Evolutionary conservation across 2,888 invertebrate genomes (phyloP).

Genomic region (Belgica antarctica): DNA sequence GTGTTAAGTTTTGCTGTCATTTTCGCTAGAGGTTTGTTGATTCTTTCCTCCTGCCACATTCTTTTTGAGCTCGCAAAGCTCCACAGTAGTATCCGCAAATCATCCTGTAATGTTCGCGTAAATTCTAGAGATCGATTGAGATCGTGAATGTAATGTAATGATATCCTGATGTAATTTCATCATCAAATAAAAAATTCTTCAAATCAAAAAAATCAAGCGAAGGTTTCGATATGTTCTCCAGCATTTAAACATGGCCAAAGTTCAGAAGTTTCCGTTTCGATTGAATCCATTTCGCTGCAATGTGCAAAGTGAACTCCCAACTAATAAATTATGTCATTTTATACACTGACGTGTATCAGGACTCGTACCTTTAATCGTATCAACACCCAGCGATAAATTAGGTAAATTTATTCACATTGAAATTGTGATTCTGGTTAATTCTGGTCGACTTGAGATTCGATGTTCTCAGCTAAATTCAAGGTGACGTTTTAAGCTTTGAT

Average conservation of each 20-base stretch:
- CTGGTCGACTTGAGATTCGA: neutral
- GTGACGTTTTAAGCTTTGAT: neutral
- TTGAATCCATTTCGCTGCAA: neutral
- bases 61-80: too few relatives aligned
- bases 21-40: too few relatives aligned
- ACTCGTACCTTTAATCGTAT: neutral
- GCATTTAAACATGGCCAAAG: neutral
- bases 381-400: neutral
- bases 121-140: too few relatives aligned
- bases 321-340: neutral
- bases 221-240: slow-evolving; percentile 10
- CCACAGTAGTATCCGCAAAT: too few relatives aligned
- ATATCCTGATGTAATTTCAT: too few relatives aligned
- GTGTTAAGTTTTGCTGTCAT: too few relatives aligned
- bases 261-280: neutral
- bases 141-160: too few relatives aligned
- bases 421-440: neutral
- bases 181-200: neutral
- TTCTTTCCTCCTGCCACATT: too few relatives aligned
- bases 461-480: neutral
- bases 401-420: neutral
- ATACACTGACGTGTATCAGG: neutral
- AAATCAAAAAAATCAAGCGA: neutral
- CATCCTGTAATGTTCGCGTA: too few relatives aligned
- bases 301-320: slow-evolving; percentile 13